phyloP scores from a whole-genome alignment of 2,797 vertebrate species.

The Adrianichthys oophorus region DNA sequence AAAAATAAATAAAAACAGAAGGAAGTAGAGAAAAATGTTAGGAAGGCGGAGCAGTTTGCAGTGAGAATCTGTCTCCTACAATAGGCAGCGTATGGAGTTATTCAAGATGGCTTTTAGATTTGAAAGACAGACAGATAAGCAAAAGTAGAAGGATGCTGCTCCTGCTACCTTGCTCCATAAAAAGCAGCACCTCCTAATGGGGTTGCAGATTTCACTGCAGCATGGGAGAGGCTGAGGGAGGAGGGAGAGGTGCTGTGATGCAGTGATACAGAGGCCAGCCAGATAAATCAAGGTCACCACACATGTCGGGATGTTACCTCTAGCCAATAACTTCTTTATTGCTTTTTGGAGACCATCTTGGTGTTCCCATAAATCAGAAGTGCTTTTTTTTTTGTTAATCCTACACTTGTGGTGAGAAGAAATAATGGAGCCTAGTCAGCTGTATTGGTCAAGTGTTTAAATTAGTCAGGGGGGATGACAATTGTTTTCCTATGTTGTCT shows the following conservation, averaged over 20 bases:
- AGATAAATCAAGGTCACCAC: constrained; percentile 77
- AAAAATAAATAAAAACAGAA: constrained; percentile 7
- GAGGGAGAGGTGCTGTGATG: constrained; percentile 63
- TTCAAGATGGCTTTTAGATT: constrained; percentile 50
- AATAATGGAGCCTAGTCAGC: constrained; percentile 22
- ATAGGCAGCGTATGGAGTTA: constrained; percentile 2
- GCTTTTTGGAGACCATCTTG: constrained; percentile 69
- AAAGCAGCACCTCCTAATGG: constrained; percentile 64
- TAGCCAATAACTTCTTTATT: constrained; percentile 79
- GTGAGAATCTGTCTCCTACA: constrained; percentile 16
- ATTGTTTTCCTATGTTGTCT: too few relatives aligned
- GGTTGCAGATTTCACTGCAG: constrained; percentile 71
- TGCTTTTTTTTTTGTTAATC: constrained; percentile 56
- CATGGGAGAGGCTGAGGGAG: constrained; percentile 69
- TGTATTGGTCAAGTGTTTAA: constrained; percentile 11
- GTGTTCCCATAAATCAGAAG: constrained; percentile 69
- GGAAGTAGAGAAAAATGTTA: constrained; percentile 13
- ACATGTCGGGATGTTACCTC: constrained; percentile 72
- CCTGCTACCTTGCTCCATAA: constrained; percentile 47
- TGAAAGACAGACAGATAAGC: constrained; percentile 51
- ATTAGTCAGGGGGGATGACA: constrained; percentile 3
- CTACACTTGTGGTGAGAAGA: constrained; percentile 35
- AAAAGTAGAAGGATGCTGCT: constrained; percentile 57
- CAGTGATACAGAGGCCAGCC: constrained; percentile 62
- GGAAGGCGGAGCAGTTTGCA: constrained; percentile 37